A percentile compares a stretch with the other conserved stretches of the same genome.
Conservation (phyloP, 2,113 vertebrate genomes). For the Parotia lawesii region DNA sequence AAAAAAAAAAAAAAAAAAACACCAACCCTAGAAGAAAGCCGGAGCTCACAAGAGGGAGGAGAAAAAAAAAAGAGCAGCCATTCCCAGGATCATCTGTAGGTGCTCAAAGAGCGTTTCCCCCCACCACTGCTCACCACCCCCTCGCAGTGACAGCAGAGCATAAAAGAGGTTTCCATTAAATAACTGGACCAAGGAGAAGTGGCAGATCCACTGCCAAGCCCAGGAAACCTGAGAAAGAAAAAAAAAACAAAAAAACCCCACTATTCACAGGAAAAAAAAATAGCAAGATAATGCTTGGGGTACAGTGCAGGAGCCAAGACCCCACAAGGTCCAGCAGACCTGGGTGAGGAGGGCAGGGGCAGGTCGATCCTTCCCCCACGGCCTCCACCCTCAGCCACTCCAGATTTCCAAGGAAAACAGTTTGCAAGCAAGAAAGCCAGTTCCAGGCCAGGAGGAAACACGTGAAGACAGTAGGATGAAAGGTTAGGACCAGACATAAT, state of each 20-base stretch:
- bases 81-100: conserved; percentile 74
- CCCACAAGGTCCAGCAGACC: not conserved
- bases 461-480: conserved; percentile 49
- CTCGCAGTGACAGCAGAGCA: not conserved
- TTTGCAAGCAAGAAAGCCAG: not conserved
- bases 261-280: not conserved
- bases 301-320: not conserved
- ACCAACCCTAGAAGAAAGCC: conserved; percentile 25
- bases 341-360: not conserved
- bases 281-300: not conserved
- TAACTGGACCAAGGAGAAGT: not conserved
- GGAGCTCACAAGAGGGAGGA: conserved; percentile 38
- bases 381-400: not conserved
- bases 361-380: fast-evolving
- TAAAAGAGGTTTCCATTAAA: conserved; percentile 39
- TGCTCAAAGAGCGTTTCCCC: conserved; percentile 25
- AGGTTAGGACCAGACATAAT: conserved; percentile 17
- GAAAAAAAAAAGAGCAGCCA: conserved; percentile 1
- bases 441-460: conserved; percentile 43
- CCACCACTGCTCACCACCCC: not conserved
- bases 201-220: conserved; percentile 21
- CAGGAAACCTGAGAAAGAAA: not conserved
- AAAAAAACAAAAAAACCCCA: not conserved
- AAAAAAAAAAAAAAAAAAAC: not conserved
- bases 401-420: not conserved